These are phyloP conservation scores for Microplitis manilae DNA, from an alignment of 2,888 invertebrate species.

Conservation along the genomic window DNA sequence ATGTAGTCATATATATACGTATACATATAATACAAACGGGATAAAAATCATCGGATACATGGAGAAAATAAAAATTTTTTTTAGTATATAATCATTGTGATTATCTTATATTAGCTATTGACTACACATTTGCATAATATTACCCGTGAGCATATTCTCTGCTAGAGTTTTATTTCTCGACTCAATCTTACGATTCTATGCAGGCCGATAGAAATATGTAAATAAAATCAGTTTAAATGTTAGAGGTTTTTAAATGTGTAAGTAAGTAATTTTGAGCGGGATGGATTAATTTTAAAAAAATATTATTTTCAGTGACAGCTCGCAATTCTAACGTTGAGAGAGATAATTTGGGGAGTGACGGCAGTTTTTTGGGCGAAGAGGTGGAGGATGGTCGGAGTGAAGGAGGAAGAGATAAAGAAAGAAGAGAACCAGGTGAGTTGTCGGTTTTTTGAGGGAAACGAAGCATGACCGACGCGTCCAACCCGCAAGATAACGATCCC, in stretches of 20 bases:
- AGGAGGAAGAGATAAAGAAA: conserved; percentile 45
- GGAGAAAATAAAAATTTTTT: conserved; percentile 53
- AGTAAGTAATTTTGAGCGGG: no score
- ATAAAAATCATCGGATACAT: conserved; percentile 51
- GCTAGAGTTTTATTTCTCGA: not conserved
- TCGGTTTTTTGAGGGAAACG: conserved; percentile 63
- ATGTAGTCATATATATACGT: not conserved
- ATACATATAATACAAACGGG: conserved; percentile 31
- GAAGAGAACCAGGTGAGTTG: conserved; percentile 68
- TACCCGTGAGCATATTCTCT: conserved; percentile 50
- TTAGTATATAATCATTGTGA: conserved; percentile 68
- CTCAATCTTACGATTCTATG: not conserved
- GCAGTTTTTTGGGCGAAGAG: not conserved
- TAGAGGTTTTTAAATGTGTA: no score
- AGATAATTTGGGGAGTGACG: conserved; percentile 43
- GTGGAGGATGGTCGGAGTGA: conserved; percentile 21
- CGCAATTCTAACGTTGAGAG: conserved; percentile 32
- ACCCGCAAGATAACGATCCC: conserved; percentile 68
- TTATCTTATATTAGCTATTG: conserved; percentile 72
- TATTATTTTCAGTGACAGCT: conserved; percentile 1
- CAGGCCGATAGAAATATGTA: no score
- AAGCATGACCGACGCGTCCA: conserved; percentile 66
- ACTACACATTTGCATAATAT: conserved; percentile 71
- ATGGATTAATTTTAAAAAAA: not conserved
- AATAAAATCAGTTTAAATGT: no score